Evolutionary conservation across 2,113 vertebrate genomes (phyloP).

Genomic region (Pygoscelis adeliae): DNA sequence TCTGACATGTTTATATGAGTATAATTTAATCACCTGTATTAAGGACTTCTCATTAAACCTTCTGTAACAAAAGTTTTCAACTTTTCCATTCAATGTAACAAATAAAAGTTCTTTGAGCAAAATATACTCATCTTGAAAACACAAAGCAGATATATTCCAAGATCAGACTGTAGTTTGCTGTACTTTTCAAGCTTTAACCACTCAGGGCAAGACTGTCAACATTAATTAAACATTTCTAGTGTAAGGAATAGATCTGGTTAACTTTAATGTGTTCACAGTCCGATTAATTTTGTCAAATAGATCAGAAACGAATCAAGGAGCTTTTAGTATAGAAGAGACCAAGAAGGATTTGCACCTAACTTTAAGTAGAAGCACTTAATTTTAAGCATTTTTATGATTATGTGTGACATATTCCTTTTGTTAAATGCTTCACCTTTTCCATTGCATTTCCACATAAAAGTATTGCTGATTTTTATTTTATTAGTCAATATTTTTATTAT

Average conservation of each 20-base stretch:
- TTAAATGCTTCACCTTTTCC: not conserved
- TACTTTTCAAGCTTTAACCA: not conserved
- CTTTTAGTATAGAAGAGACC: not conserved
- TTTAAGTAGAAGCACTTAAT: not conserved
- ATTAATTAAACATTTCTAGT: not conserved
- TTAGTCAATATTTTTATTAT: not conserved
- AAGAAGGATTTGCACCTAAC: not conserved
- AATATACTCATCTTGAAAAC: not conserved
- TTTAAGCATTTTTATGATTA: not conserved
- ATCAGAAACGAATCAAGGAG: not conserved
- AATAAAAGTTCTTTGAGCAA: not conserved
- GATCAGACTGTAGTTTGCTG: not conserved
- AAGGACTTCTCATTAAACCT: not conserved
- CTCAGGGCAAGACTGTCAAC: not conserved
- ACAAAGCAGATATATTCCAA: not conserved
- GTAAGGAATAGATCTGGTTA: not conserved
- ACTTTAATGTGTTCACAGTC: not conserved
- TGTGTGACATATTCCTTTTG: accelerated
- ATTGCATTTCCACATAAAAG: not conserved
- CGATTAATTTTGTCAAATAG: not conserved
- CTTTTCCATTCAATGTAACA: not conserved
- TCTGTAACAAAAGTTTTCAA: not conserved
- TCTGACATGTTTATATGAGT: not conserved
- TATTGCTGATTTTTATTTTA: not conserved
- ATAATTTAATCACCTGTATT: not conserved